Percentiles rank a stretch among this genome's conserved stretches.
phyloP scores from a whole-genome alignment of 2,113 vertebrate genomes.

The Rhinoderma darwinii region DNA sequence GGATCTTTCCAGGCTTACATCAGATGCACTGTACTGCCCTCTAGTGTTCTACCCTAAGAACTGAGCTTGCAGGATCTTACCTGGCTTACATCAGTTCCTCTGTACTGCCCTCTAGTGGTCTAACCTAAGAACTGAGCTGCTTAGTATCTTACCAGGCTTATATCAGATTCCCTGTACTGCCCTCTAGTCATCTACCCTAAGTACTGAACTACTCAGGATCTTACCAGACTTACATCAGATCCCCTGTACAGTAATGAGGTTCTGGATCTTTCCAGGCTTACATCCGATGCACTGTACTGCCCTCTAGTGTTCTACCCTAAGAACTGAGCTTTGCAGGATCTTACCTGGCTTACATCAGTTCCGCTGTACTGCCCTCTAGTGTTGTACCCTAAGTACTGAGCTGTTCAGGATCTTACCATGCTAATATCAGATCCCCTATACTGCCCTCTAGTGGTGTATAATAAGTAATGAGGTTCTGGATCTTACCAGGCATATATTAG shows the following conservation, averaged over 20 bases:
- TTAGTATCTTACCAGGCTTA: neutral
- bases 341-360: neutral
- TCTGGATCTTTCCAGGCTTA: neutral
- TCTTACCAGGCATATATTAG: no score
- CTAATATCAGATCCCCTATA: no score
- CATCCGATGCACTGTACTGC: neutral
- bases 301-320: neutral
- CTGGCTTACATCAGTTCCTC: neutral
- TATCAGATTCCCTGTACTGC: neutral
- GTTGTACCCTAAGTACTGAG: neutral
- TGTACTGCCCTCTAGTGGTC: neutral
- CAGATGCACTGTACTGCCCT: no score
- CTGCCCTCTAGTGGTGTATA: no score
- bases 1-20: no score
- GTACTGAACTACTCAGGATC: neutral
- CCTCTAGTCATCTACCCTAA: neutral
- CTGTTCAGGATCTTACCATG: no score
- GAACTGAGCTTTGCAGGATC: neutral
- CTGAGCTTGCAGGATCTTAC: neutral
- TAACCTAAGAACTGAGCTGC: neutral
- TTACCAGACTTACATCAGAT: neutral
- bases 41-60: neutral
- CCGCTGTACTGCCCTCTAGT: neutral
- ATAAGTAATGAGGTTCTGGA: no score
- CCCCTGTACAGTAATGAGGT: neutral